Percentiles rank a stretch among this genome's conserved stretches.
phyloP scores from a whole-genome alignment of 2,888 invertebrate genomes.

The Creontiades dilutus region DNA sequence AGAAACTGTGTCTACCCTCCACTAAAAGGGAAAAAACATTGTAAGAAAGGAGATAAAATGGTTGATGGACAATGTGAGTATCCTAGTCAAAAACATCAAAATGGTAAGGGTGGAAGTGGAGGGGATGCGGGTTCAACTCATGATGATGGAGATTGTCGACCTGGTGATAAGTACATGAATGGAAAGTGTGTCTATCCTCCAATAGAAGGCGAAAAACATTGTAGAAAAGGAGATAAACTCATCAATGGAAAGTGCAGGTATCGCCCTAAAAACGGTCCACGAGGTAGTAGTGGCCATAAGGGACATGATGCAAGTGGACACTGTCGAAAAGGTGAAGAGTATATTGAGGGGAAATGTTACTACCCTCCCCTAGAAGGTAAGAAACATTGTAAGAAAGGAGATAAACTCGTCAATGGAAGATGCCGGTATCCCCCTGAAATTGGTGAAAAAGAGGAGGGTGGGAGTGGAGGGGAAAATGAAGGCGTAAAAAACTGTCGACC shows the following conservation, averaged over 20 bases:
- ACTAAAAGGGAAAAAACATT: conserved; percentile 6
- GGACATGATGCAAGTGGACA: too few species aligned
- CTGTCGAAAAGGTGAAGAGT: neutral
- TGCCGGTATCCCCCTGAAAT: neutral
- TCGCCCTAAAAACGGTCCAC: neutral
- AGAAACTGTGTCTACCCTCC: neutral
- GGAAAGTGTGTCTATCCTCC: neutral
- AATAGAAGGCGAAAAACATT: neutral
- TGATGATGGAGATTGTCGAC: neutral
- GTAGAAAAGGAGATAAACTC: neutral
- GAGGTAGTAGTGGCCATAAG: neutral
- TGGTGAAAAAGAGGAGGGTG: neutral
- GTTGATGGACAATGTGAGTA: neutral
- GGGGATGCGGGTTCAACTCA: neutral
- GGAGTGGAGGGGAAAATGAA: neutral
- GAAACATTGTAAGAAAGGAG: neutral
- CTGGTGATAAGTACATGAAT: neutral
- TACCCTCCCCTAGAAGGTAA: neutral
- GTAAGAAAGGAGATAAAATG: neutral
- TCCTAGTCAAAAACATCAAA: neutral
- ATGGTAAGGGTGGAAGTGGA: neutral
- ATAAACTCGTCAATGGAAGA: neutral
- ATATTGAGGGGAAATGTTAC: neutral
- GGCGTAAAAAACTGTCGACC: neutral
- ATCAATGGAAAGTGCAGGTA: neutral